phyloP scores from a whole-genome alignment of 1,140 invertebrate genomes.

The Caenorhabditis latens region DNA sequence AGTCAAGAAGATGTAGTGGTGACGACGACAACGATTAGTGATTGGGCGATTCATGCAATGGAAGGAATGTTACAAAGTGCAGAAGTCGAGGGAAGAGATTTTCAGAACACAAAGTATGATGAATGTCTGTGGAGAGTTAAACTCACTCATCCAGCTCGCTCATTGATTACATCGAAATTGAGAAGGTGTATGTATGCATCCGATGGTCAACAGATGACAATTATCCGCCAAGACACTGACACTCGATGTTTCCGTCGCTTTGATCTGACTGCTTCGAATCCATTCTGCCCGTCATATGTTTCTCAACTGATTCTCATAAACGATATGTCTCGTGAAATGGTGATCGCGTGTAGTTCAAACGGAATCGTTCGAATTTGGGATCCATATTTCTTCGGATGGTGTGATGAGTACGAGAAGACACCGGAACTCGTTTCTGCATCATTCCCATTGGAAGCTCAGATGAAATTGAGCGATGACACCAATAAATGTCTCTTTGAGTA shows the following conservation, averaged over 20 bases:
- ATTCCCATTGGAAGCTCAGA: slow-evolving; percentile 68
- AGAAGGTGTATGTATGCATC: slow-evolving; percentile 68
- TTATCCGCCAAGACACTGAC: slow-evolving; percentile 27
- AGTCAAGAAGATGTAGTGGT: slow-evolving; percentile 61
- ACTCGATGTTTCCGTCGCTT: slow-evolving; percentile 34
- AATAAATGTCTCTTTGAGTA: slow-evolving; percentile 70
- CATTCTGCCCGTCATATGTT: slow-evolving; percentile 67
- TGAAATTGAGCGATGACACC: slow-evolving; percentile 4
- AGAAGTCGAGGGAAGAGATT: slow-evolving; percentile 28
- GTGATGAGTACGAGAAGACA: slow-evolving; percentile 29
- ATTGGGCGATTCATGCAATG: slow-evolving; percentile 47
- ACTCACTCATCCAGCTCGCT: slow-evolving; percentile 2
- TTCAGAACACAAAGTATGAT: background rate
- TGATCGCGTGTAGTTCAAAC: slow-evolving; percentile 70
- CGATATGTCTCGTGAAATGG: slow-evolving; percentile 72
- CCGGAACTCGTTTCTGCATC: slow-evolving; percentile 65
- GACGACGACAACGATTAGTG: slow-evolving; percentile 49
- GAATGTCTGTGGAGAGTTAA: slow-evolving; percentile 32
- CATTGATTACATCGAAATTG: background rate
- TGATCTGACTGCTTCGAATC: slow-evolving; percentile 17
- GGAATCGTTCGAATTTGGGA: slow-evolving; percentile 74
- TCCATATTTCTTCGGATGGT: slow-evolving; percentile 64
- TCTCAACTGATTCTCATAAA: slow-evolving; percentile 73
- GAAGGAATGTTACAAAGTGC: slow-evolving; percentile 50
- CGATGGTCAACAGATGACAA: slow-evolving; percentile 67